These are phyloP conservation scores for Ia io DNA, from an alignment of 2,113 vertebrate species.

Conservation along the genomic window DNA sequence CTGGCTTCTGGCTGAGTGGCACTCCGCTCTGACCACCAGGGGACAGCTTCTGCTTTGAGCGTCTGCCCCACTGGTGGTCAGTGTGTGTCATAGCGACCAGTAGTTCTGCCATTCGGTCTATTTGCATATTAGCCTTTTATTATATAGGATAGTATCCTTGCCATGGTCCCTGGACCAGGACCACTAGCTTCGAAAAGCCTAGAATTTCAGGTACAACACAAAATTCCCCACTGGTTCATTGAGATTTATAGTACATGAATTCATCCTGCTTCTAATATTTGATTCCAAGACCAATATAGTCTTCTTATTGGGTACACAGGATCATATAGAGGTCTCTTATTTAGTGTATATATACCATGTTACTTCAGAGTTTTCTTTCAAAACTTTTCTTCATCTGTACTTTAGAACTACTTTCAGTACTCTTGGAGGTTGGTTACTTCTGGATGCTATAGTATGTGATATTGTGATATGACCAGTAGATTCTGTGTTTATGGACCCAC, in stretches of 20 bases:
- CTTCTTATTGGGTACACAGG: neutral
- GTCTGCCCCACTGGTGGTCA: no score
- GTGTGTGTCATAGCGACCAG: no score
- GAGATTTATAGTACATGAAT: neutral
- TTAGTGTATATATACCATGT: neutral
- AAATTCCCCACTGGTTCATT: neutral
- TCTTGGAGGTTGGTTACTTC: neutral
- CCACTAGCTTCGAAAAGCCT: neutral
- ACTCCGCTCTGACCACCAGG: no score
- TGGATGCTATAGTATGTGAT: neutral
- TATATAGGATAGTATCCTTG: neutral
- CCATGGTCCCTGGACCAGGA: neutral
- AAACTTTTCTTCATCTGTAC: neutral
- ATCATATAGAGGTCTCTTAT: neutral
- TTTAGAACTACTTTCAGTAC: neutral
- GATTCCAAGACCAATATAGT: neutral
- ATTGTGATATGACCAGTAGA: neutral
- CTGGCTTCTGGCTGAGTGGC: no score
- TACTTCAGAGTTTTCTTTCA: neutral
- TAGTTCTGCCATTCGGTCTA: no score
- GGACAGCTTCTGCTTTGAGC: no score
- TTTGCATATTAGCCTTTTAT: no score
- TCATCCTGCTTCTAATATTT: neutral
- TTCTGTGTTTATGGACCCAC: neutral
- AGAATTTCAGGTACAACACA: neutral